phyloP scores from a whole-genome alignment of 2,888 invertebrate genomes.

The Antheraea assamensis region DNA sequence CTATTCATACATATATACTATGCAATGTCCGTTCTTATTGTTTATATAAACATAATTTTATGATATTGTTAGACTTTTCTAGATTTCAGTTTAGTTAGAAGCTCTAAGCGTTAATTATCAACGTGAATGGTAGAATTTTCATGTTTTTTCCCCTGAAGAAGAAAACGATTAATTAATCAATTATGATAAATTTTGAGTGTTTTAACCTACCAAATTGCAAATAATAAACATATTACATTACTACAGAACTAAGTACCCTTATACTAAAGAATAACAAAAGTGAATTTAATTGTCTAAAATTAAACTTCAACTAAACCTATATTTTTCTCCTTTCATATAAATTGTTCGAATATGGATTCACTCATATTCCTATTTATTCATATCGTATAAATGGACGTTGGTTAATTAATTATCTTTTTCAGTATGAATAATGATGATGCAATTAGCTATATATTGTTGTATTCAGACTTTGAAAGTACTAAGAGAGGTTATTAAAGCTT shows the following conservation, averaged over 20 bases:
- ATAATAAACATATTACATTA: not conserved
- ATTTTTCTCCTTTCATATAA: too few relatives aligned
- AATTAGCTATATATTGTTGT: not conserved
- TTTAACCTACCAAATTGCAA: not conserved
- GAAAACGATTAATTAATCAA: not conserved
- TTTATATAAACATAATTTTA: not conserved
- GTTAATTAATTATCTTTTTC: not conserved
- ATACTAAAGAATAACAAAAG: not conserved
- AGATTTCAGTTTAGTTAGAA: not conserved
- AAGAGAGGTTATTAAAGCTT: slow-evolving; percentile 25
- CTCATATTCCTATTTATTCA: too few relatives aligned
- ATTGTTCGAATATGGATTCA: too few relatives aligned
- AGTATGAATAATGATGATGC: not conserved
- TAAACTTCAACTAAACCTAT: too few relatives aligned
- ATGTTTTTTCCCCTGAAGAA: not conserved
- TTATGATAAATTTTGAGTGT: not conserved
- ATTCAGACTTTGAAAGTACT: not conserved
- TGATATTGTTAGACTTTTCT: not conserved
- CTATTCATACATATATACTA: not conserved
- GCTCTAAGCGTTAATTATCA: not conserved
- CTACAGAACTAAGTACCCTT: not conserved
- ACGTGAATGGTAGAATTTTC: not conserved
- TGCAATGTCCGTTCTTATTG: too few relatives aligned
- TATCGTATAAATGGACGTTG: not conserved
- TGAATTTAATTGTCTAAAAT: not conserved